Evolutionary conservation across 2,797 vertebrate genomes (phyloP).

Genomic region (Halcyon smyrnensis): DNA sequence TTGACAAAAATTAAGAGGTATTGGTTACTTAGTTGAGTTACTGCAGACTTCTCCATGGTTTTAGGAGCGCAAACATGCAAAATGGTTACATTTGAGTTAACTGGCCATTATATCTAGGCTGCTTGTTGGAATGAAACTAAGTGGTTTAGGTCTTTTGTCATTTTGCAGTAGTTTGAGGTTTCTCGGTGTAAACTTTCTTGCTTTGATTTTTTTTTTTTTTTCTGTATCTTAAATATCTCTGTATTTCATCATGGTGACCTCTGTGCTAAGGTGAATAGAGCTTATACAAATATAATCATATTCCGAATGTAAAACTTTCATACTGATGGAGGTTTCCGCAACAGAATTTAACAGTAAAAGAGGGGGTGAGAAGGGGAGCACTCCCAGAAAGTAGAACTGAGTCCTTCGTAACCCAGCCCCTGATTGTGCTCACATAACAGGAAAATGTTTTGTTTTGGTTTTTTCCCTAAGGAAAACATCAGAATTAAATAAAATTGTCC

Average conservation of each 20-base stretch:
- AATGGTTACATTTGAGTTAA: background rate
- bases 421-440: background rate
- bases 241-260: background rate
- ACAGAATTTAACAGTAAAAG: background rate
- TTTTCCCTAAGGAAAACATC: background rate
- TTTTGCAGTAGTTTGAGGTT: background rate
- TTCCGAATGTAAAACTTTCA: background rate
- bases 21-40: background rate
- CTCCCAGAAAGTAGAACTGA: background rate
- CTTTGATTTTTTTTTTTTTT: background rate
- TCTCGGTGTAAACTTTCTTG: background rate
- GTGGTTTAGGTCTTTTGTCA: background rate
- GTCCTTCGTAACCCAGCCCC: background rate
- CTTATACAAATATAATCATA: background rate
- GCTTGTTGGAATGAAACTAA: background rate
- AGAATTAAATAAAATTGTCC: background rate
- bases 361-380: fast-evolving
- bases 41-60: background rate
- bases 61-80: background rate
- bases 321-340: background rate
- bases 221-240: background rate
- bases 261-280: background rate
- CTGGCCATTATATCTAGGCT: background rate
- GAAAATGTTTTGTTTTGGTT: background rate
- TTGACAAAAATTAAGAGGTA: background rate